These are phyloP conservation scores for Alectoris magna DNA, from an alignment of 2,797 vertebrate genomes.

Conservation along the genomic window DNA sequence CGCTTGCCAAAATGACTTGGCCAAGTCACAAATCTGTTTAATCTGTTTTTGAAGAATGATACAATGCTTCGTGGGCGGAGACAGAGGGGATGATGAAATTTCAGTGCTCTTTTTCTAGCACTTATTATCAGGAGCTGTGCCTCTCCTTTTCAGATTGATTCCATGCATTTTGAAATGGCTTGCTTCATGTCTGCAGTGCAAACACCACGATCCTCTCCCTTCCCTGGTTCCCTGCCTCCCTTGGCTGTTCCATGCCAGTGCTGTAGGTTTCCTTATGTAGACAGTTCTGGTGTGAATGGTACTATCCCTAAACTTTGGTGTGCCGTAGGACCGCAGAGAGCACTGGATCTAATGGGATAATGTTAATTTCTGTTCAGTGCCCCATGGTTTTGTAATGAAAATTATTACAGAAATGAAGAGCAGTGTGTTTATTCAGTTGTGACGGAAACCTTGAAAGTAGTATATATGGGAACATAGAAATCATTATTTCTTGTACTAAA, in stretches of 20 bases:
- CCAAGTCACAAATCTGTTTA: constrained; percentile 61
- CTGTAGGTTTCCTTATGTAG: not conserved
- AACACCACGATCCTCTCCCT: not conserved
- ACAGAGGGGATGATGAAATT: constrained; percentile 30
- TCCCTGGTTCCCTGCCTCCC: not conserved
- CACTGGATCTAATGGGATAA: fast-evolving
- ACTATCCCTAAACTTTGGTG: not conserved
- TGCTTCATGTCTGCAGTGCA: not conserved
- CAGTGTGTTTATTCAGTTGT: not conserved
- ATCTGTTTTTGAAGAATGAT: constrained; percentile 61
- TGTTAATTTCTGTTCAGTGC: not conserved
- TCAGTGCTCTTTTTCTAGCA: constrained; percentile 23
- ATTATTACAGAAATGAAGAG: not conserved
- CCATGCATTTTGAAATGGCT: not conserved
- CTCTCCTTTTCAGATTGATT: constrained; percentile 3
- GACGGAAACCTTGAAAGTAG: not conserved
- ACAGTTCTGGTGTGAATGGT: not conserved
- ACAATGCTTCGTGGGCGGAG: constrained; percentile 31
- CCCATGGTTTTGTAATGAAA: not conserved
- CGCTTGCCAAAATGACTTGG: constrained; percentile 18
- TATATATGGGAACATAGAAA: not conserved
- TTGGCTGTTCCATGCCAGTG: not conserved
- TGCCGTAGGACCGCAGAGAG: not conserved
- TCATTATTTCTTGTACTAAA: not conserved
- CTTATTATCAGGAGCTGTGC: constrained; percentile 4